Conservation (phyloP, 2,888 invertebrate species). For the Phengaris arion region DNA sequence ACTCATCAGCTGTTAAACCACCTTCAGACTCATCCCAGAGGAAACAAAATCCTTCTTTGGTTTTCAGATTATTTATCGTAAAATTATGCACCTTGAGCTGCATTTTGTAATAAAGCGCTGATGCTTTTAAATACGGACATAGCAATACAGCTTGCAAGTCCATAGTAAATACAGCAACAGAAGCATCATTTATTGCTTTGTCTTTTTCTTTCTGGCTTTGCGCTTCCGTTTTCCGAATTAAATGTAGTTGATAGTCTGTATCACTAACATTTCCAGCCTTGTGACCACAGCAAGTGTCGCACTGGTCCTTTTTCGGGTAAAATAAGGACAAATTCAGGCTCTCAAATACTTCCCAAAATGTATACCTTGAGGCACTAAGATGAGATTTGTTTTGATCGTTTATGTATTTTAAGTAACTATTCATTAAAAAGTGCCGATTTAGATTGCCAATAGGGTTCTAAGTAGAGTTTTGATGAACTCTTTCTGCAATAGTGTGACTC, state of each 20-base stretch:
- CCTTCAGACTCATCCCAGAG: conserved; percentile 21
- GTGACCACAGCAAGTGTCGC: neutral
- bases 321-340: conserved; percentile 1
- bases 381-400: too few species aligned
- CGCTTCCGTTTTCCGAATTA: too few species aligned
- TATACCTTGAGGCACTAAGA: neutral
- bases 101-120: conserved; percentile 9
- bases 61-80: conserved; percentile 1
- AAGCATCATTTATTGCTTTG: neutral
- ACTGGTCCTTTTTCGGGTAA: neutral
- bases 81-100: conserved; percentile 15
- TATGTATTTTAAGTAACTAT: too few species aligned
- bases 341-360: neutral
- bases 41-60: conserved; percentile 21
- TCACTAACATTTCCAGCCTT: neutral
- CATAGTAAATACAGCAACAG: neutral
- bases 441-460: too few species aligned
- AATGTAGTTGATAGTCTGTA: too few species aligned
- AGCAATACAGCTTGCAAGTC: conserved; percentile 20
- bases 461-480: too few species aligned
- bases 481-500: too few species aligned
- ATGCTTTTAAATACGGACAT: neutral
- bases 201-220: conserved; percentile 2
- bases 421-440: too few species aligned
- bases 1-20: conserved; percentile 10